Evolutionary conservation across 2,888 invertebrate genomes (phyloP).

Genomic region (Teleogryllus oceanicus): DNA sequence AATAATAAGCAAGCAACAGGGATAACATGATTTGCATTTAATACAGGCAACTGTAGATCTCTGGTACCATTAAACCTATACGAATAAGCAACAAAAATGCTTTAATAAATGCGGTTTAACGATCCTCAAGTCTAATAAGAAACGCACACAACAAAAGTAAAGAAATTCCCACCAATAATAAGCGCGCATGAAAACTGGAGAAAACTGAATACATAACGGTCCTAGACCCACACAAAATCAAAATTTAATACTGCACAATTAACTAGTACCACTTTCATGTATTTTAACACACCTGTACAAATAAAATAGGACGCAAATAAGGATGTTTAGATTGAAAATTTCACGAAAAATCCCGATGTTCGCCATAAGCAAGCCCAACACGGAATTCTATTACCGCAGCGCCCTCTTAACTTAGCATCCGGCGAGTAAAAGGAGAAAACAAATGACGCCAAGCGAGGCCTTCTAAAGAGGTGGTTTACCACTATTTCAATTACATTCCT

Average conservation of each 20-base stretch:
- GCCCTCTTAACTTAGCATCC: slow-evolving; percentile 28
- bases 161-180: slow-evolving; percentile 26
- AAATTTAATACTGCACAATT: background rate
- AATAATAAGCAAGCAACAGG: background rate
- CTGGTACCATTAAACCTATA: no score
- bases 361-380: slow-evolving; percentile 34
- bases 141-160: background rate
- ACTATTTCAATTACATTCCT: no score
- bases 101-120: no score
- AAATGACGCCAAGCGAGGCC: background rate
- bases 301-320: background rate
- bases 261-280: background rate
- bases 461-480: no score
- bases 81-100: no score
- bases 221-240: background rate
- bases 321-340: slow-evolving; percentile 21
- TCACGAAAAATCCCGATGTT: slow-evolving; percentile 23
- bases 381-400: slow-evolving; percentile 25
- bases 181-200: background rate
- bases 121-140: no score
- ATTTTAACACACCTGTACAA: background rate
- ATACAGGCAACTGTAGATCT: background rate
- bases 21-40: background rate
- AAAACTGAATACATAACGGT: background rate
- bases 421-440: slow-evolving; percentile 21